phyloP scores from a whole-genome alignment of 2,113 vertebrate species.

The Mungos mungo region DNA sequence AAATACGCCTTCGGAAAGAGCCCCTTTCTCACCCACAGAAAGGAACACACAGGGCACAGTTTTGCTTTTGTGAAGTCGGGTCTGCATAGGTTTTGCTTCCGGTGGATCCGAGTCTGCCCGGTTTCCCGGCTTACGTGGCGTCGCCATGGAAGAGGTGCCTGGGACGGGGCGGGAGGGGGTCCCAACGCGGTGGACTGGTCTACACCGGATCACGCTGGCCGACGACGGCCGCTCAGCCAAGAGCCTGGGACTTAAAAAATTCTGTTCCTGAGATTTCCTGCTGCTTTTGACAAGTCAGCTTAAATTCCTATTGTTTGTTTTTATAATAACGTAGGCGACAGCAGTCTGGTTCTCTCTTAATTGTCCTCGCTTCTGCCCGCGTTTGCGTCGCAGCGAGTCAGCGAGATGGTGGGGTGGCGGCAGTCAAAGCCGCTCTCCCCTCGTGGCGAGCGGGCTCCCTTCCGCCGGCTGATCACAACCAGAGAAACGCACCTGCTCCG shows the following conservation, averaged over 20 bases:
- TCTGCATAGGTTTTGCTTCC: not conserved
- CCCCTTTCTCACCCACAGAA: rapidly evolving
- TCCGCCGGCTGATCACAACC: slow-evolving; percentile 47
- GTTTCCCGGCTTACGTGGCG: rapidly evolving
- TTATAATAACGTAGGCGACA: not conserved
- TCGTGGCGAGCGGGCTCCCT: slow-evolving; percentile 14
- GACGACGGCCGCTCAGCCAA: not conserved
- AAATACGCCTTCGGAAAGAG: not conserved
- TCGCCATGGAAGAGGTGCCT: too few relatives aligned
- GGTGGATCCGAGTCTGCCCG: rapidly evolving
- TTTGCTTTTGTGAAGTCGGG: not conserved
- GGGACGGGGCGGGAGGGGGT: rapidly evolving
- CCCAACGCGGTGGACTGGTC: rapidly evolving
- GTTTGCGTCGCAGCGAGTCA: slow-evolving; percentile 61
- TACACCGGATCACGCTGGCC: not conserved
- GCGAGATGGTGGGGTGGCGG: slow-evolving; percentile 46
- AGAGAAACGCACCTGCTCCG: slow-evolving; percentile 50
- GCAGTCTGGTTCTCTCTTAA: slow-evolving; percentile 17
- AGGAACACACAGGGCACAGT: not conserved
- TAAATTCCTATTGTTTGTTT: slow-evolving; percentile 56
- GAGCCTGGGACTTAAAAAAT: not conserved
- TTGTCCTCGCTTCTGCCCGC: slow-evolving; percentile 47
- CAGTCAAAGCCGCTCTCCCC: slow-evolving; percentile 52
- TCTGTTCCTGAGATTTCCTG: slow-evolving; percentile 44
- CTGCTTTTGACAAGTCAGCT: slow-evolving; percentile 55